phyloP scores from a whole-genome alignment of 2,113 vertebrate species.

The Haplotaxodon microlepis region DNA sequence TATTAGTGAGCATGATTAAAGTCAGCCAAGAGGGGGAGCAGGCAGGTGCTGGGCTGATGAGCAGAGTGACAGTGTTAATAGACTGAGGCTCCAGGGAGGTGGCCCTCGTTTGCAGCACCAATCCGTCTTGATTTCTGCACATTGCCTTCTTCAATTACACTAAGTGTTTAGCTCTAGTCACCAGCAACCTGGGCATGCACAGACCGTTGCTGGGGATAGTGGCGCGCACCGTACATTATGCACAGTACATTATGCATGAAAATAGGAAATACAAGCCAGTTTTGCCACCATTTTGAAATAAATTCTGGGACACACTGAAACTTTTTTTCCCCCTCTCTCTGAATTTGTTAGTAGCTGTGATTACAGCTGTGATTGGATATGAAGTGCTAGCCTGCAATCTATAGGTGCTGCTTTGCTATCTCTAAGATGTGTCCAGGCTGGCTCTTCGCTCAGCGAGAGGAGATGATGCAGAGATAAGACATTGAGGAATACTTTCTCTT shows the following conservation, averaged over 20 bases:
- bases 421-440: slow-evolving; percentile 45
- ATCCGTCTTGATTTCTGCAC: slow-evolving; percentile 74
- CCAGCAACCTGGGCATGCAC: slow-evolving; percentile 25
- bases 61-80: slow-evolving; percentile 75
- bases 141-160: slow-evolving; percentile 72
- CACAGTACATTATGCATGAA: slow-evolving; percentile 6
- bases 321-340: fast-evolving
- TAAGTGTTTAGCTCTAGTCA: slow-evolving; percentile 55
- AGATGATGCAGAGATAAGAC: slow-evolving; percentile 63
- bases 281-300: not conserved
- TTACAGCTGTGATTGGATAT: slow-evolving; percentile 23
- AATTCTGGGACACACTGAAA: not conserved
- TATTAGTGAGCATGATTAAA: slow-evolving; percentile 71
- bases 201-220: not conserved
- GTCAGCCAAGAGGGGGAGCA: slow-evolving; percentile 46
- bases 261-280: slow-evolving; percentile 11
- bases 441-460: slow-evolving; percentile 44
- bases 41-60: slow-evolving; percentile 73
- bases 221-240: not conserved
- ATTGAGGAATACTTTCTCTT: slow-evolving; percentile 58
- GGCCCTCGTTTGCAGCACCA: slow-evolving; percentile 57
- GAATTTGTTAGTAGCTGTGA: not conserved
- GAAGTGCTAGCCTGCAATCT: slow-evolving; percentile 30
- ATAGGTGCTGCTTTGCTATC: slow-evolving; percentile 38
- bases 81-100: slow-evolving; percentile 66